Evolutionary conservation across 2,113 vertebrate species (phyloP).

Genomic region (Aegotheles bennettii): DNA sequence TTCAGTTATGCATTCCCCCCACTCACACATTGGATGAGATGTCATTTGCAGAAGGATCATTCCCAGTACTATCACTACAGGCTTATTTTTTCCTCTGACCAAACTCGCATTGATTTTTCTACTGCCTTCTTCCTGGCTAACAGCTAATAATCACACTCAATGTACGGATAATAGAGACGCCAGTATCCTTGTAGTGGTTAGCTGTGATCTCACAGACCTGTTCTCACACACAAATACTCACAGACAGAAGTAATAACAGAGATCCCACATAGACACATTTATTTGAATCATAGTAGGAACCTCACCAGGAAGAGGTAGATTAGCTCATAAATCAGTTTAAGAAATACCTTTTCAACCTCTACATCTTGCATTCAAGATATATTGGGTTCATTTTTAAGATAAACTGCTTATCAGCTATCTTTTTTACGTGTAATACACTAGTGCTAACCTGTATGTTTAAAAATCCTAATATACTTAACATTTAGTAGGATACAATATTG

Average conservation of each 20-base stretch:
- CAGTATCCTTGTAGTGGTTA: not conserved
- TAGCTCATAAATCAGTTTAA: constrained; percentile 4
- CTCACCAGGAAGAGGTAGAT: not conserved
- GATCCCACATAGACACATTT: not conserved
- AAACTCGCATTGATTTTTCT: constrained; percentile 27
- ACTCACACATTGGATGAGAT: not conserved
- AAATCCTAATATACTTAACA: not conserved
- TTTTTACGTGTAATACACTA: not conserved
- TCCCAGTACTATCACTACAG: not conserved
- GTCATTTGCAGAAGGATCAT: not conserved
- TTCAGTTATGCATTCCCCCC: not conserved
- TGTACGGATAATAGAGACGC: constrained; percentile 3
- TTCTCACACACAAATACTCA: not conserved
- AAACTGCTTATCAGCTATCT: not conserved
- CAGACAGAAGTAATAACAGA: not conserved
- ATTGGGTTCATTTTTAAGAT: not conserved
- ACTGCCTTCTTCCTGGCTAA: not conserved
- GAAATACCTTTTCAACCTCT: not conserved
- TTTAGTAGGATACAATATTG: not conserved
- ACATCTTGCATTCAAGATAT: not conserved
- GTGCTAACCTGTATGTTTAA: not conserved
- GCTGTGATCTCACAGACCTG: not conserved
- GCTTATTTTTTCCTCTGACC: not conserved
- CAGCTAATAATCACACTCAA: constrained; percentile 19
- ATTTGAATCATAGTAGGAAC: not conserved